Conservation (phyloP, 2,797 vertebrate genomes). For the Novumbra hubbsi region DNA sequence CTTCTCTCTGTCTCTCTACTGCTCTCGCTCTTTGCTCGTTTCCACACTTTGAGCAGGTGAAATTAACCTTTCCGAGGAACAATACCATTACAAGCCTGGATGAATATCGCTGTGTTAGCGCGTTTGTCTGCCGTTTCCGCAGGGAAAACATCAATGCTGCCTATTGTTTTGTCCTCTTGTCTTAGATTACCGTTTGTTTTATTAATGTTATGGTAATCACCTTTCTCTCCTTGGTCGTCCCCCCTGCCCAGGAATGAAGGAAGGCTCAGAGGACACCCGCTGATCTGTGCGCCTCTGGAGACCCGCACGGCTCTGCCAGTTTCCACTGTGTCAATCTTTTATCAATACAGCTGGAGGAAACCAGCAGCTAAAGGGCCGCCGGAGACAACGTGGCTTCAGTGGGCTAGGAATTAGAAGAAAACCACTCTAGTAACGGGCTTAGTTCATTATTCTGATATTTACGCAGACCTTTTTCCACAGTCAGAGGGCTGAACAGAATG, state of each 20-base stretch:
- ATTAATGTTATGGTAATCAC: conserved; percentile 72
- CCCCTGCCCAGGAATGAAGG: conserved; percentile 45
- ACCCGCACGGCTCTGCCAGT: conserved; percentile 56
- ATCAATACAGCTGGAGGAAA: conserved; percentile 61
- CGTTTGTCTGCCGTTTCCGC: conserved; percentile 44
- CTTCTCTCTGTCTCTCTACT: conserved; percentile 22
- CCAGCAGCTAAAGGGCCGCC: conserved; percentile 47
- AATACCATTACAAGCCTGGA: conserved; percentile 66
- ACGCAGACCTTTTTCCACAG: conserved; percentile 29
- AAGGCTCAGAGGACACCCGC: conserved; percentile 58
- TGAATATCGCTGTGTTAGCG: conserved; percentile 32
- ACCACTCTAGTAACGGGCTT: no score
- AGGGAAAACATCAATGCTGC: conserved; percentile 60
- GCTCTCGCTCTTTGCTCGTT: neutral
- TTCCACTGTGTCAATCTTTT: conserved; percentile 63
- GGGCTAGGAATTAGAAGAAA: conserved; percentile 24
- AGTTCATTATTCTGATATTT: conserved; percentile 30
- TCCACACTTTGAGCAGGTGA: conserved; percentile 52
- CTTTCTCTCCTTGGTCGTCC: conserved; percentile 45
- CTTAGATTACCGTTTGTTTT: conserved; percentile 71
- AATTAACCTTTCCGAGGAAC: conserved; percentile 65
- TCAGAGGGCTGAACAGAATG: conserved; percentile 38
- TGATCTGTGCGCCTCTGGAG: conserved; percentile 64
- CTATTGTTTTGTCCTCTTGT: conserved; percentile 68
- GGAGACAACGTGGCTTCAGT: conserved; percentile 58